A percentile compares a stretch with the other conserved stretches of the same genome.
Evolutionary conservation across 2,113 vertebrate genomes (phyloP).

Genomic region (Hiodon tergisus): DNA sequence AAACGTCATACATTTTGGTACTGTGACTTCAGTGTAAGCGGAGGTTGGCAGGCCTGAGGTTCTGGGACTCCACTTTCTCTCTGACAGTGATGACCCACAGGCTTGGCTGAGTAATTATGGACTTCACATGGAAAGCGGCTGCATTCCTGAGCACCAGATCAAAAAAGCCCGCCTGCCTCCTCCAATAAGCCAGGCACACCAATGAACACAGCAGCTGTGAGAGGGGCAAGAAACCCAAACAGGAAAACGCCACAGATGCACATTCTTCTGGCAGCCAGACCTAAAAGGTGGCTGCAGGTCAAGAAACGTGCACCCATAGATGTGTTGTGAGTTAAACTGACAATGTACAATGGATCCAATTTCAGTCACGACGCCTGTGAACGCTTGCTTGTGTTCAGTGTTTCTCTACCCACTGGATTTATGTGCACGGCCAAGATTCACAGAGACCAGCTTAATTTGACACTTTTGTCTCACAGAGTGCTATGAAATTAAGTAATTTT

Average conservation of each 20-base stretch:
- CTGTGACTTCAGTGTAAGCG: neutral
- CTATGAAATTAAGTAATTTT: no score
- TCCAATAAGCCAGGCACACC: slow-evolving; percentile 31
- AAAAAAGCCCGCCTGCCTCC: slow-evolving; percentile 40
- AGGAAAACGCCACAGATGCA: slow-evolving; percentile 17
- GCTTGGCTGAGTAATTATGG: slow-evolving; percentile 46
- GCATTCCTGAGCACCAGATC: slow-evolving; percentile 64
- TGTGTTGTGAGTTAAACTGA: no score
- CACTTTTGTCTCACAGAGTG: no score
- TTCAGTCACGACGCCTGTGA: no score
- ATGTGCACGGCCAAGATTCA: no score
- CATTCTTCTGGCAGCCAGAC: slow-evolving; percentile 14
- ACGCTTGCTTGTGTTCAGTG: no score
- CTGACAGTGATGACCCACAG: slow-evolving; percentile 26
- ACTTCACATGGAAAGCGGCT: slow-evolving; percentile 54
- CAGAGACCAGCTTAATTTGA: no score
- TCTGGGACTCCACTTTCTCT: neutral
- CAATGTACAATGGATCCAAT: no score
- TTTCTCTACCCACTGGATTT: no score
- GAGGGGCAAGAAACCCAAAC: slow-evolving; percentile 25
- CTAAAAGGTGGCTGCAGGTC: no score
- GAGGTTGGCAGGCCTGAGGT: slow-evolving; percentile 4
- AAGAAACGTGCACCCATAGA: no score
- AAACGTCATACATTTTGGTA: no score
- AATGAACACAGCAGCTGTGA: slow-evolving; percentile 21